phyloP scores from a whole-genome alignment of 2,888 invertebrate species.

The Acanthococcus lagerstroemiae region DNA sequence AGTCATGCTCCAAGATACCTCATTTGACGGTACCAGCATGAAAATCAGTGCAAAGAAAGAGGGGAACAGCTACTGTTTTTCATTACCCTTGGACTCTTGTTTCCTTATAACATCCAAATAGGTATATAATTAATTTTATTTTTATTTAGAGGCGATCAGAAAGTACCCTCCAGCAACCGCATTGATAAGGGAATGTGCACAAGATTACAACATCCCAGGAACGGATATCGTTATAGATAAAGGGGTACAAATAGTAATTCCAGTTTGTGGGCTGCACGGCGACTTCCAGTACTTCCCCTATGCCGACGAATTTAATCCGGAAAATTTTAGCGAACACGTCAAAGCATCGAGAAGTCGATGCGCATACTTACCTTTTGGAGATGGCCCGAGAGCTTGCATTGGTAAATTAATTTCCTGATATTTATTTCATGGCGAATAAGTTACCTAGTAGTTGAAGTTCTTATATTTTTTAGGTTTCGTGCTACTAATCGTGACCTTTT shows the following conservation, averaged over 20 bases:
- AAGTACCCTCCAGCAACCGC: constrained; percentile 14
- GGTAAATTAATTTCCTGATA: not conserved
- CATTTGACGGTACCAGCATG: no score
- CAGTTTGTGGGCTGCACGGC: not conserved
- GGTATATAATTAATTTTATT: constrained; percentile 36
- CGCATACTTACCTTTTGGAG: constrained; percentile 14
- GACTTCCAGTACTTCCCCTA: not conserved
- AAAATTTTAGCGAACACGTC: constrained; percentile 8
- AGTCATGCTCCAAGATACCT: no score
- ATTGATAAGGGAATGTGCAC: constrained; percentile 2
- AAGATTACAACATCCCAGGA: constrained; percentile 12
- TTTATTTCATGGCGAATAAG: no score
- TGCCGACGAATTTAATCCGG: constrained; percentile 4
- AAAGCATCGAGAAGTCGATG: constrained; percentile 6
- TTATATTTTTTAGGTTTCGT: not conserved
- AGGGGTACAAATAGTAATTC: constrained; percentile 10
- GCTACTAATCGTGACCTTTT: not conserved
- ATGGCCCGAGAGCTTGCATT: constrained; percentile 5
- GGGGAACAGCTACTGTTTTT: no score
- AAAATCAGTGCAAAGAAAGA: no score
- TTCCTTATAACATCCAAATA: no score
- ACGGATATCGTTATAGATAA: not conserved
- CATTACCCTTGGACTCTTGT: no score
- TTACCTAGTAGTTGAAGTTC: not conserved
- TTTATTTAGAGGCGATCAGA: constrained; percentile 1